phyloP scores from a whole-genome alignment of 2,797 vertebrate species.

The Amblyopsis hoosieri region DNA sequence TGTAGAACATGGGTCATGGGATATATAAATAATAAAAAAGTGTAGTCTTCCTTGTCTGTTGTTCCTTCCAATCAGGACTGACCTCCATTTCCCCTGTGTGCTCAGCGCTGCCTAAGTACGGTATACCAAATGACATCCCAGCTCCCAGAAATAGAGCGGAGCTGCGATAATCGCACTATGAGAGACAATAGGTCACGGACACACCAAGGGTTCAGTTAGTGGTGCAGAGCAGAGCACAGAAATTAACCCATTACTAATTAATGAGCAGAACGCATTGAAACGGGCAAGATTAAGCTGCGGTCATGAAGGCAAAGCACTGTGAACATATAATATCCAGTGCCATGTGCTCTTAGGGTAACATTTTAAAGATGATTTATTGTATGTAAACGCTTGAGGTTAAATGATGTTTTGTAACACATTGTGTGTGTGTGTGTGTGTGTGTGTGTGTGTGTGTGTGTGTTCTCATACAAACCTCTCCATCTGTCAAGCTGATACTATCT shows the following conservation, averaged over 20 bases:
- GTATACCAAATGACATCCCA: conserved; percentile 48
- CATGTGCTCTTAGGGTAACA: too few relatives aligned
- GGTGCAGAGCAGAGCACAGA: conserved; percentile 32
- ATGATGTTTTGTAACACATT: too few relatives aligned
- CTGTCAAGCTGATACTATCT: conserved; percentile 84
- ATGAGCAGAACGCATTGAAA: conserved; percentile 31
- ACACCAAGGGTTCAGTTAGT: conserved; percentile 44
- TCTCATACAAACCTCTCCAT: conserved; percentile 83
- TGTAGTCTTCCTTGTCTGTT: background rate
- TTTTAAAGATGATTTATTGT: too few relatives aligned
- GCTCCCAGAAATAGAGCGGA: conserved; percentile 16
- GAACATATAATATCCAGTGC: conserved; percentile 9
- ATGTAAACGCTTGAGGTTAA: too few relatives aligned
- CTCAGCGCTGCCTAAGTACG: background rate
- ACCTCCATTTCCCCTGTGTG: background rate
- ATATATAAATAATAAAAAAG: too few relatives aligned
- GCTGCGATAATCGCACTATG: conserved; percentile 43
- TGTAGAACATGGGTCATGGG: too few relatives aligned
- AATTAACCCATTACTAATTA: conserved; percentile 53
- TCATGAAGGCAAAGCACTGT: conserved; percentile 27
- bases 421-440: background rate
- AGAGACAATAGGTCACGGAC: conserved; percentile 50
- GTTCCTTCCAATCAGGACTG: background rate
- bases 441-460: conserved; percentile 19
- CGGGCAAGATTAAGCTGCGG: conserved; percentile 23